These are phyloP conservation scores for Protosalanx chinensis DNA, from an alignment of 2,797 vertebrate species.

Conservation along the genomic window DNA sequence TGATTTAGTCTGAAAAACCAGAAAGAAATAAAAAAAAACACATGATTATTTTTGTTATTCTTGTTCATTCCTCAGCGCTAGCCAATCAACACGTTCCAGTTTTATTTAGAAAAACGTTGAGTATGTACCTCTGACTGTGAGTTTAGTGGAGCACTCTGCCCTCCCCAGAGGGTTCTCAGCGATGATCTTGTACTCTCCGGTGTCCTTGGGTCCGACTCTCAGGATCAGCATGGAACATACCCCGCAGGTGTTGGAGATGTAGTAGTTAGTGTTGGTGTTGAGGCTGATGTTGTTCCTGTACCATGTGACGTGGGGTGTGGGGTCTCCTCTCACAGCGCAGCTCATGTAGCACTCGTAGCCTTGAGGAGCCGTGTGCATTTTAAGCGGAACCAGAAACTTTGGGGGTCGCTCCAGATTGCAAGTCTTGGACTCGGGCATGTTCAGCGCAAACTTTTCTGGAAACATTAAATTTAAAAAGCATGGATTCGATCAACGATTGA, in stretches of 20 bases:
- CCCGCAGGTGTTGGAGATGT: conserved; percentile 83
- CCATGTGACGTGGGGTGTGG: conserved; percentile 84
- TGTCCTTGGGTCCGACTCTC: conserved; percentile 76
- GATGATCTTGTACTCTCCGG: conserved; percentile 80
- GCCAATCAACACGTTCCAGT: neutral
- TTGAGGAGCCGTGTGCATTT: conserved; percentile 78
- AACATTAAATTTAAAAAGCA: neutral
- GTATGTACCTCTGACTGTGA: conserved; percentile 76
- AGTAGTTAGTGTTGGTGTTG: conserved; percentile 76
- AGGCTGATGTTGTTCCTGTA: conserved; percentile 80
- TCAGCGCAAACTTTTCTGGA: conserved; percentile 75
- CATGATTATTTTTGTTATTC: neutral
- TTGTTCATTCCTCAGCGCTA: neutral
- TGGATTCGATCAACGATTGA: neutral
- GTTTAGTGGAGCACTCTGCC: conserved; percentile 76
- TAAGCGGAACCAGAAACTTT: conserved; percentile 80
- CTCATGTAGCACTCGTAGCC: conserved; percentile 92
- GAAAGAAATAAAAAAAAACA: conserved; percentile 22
- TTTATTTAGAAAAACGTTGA: neutral
- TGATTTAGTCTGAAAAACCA: conserved; percentile 62
- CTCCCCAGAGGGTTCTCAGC: conserved; percentile 79
- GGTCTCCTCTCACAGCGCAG: conserved; percentile 84
- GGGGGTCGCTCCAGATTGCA: conserved; percentile 76
- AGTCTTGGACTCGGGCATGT: conserved; percentile 60
- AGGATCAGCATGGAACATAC: conserved; percentile 87